Base-by-base conservation (phyloP, 2,113 vertebrate species). In the Nycticebus coucang region DNA sequence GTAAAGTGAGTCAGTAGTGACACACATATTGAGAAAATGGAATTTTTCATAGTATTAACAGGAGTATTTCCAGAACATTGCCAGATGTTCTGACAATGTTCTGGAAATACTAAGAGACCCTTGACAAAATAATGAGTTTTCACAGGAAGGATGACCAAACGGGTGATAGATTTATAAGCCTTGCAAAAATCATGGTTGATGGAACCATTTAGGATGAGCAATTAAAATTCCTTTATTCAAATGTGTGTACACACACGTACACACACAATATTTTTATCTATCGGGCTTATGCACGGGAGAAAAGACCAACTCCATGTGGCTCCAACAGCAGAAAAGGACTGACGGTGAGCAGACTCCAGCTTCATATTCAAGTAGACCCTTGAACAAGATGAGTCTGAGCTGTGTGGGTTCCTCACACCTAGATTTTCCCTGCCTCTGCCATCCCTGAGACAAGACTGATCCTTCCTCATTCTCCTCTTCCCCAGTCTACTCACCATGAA, bases 1-100 rank as follows among this genome's bases (percentile, higher is more conserved):
- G 69, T 59, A 69, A 79, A 87, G 71, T 88, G 91, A 94, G 77
- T 95, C 68, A 95, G n/a, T 30, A 12, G 35, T 89, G 69, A 71
- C 83, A 80, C 37, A 92, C 68, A 87, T 85, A 72, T 59, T 85
- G 45, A 90, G 89, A 83, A 89, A 71, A 82, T 9, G 62, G 22
- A 92, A 79, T 84, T n/a, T 91, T 83, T 50, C 10, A 14, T 62
- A 78, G 15, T 7, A 45, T 69, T 78, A 69, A 72, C 12, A 62
- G 62, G 75, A 68, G 60, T 72, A 55, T 57, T 50, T 50, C 45
- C 45, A 50, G 45, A 50, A 50, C 57, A 75, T 74, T 62, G 75
- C 78, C 64, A 91, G 86, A 95, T 89, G 68, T 83, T 90, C 28
- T 80, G 59, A 79, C 15, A 30, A 45, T 72, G 59, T 10, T 62